Conservation (phyloP, 2,113 vertebrate species). For the Semnopithecus entellus region DNA sequence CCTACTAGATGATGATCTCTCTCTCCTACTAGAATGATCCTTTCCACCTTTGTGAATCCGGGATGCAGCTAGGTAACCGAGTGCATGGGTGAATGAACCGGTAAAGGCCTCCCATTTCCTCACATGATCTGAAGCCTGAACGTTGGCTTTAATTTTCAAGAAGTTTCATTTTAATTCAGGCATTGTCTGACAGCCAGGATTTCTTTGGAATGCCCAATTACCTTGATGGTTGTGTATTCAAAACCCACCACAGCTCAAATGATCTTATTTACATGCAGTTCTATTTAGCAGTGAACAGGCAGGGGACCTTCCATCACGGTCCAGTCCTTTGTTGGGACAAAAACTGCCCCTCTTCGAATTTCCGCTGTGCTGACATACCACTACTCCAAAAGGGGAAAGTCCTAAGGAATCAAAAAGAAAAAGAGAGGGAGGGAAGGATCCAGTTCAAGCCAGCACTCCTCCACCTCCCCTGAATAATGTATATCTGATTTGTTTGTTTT, state of each 20-base stretch:
- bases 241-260: neutral
- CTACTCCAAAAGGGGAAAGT: neutral
- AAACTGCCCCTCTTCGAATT: neutral
- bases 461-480: neutral
- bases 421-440: rapidly evolving
- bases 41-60: neutral
- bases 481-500: neutral
- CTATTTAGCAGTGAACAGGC: neutral
- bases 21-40: neutral
- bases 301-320: neutral
- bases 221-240: neutral
- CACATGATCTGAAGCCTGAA: neutral
- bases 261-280: neutral
- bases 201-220: neutral
- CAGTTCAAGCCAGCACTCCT: neutral
- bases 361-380: neutral
- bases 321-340: neutral
- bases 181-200: neutral
- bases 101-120: neutral
- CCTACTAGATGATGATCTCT: neutral
- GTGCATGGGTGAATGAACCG: neutral
- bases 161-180: neutral
- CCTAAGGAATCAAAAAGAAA: neutral
- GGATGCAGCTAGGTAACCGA: neutral
- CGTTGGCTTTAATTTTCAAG: neutral